Evolutionary conservation across 2,888 invertebrate genomes (phyloP), one percentile per base, ranked within the genome.

Genomic region (Clostera curtula): DNA sequence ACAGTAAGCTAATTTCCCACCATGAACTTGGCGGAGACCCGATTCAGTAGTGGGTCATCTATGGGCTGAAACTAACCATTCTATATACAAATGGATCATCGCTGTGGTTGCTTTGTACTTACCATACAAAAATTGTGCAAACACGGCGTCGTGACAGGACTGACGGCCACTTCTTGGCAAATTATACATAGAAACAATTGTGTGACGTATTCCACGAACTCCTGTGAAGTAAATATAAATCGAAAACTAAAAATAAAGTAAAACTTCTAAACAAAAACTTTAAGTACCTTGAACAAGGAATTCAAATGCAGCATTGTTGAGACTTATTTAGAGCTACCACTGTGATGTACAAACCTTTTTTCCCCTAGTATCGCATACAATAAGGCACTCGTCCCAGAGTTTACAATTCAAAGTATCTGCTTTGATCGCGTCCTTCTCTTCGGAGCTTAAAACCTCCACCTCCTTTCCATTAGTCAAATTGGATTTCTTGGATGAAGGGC

Each of bases 101-200:
- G n/a, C n/a, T n/a, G n/a, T n/a, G n/a, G n/a, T n/a, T n/a, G n/a
- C n/a, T n/a, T n/a, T n/a, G 9, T 13, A 62, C 76, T 72, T 60
- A 89, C 90, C 77, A 86, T 76, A 55, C 94, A 95, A 37, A 93
- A 88, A 55, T 91, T 93, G 57, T 95, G 94, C 20, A 73, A 65
- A 50, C 94, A 94, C 0, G 86, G 75, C 0, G 91, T 90, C 0
- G 93, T 93, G 9, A 93, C 83, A 0, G 94, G 93, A 31, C 84
- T 77, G 31, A 75, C 87, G 0, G 89, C 88, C 2, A 94, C 64
- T 26, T 92, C 92, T 56, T 91, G 90, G 56, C 94, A 95, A 48
- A 92, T 92, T 24, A 91, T 89, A 54, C 95, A 95, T n/a, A 86
- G 82, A 59, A 93, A 93, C 27, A 85, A 51, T 49, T 89, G 86